These are phyloP conservation scores for Melieria crassipennis DNA, from an alignment of 2,888 invertebrate genomes.

Conservation along the genomic window DNA sequence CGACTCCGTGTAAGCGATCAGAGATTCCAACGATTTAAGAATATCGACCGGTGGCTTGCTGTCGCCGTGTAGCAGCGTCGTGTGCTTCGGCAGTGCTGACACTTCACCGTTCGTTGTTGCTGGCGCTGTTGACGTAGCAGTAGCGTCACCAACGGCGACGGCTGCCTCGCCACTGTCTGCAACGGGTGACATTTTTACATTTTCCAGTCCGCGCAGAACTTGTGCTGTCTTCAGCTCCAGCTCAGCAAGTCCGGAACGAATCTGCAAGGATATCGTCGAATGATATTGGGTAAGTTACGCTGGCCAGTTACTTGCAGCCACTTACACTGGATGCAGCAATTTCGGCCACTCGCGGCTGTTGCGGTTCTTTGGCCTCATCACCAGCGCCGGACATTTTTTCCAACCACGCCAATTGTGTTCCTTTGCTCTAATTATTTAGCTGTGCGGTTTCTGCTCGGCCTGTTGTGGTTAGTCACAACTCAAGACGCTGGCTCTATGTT, in stretches of 20 bases:
- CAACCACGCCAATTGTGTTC: slow-evolving; percentile 50
- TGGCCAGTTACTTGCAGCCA: slow-evolving; percentile 18
- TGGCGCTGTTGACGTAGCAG: slow-evolving; percentile 20
- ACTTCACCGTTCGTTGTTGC: slow-evolving; percentile 10
- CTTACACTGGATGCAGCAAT: slow-evolving; percentile 65
- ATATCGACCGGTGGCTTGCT: slow-evolving; percentile 68
- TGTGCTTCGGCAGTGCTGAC: slow-evolving; percentile 37
- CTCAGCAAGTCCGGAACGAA: slow-evolving; percentile 73
- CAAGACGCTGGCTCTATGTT: slow-evolving; percentile 2
- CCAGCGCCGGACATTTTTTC: slow-evolving; percentile 51
- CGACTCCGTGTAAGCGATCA: slow-evolving; percentile 72
- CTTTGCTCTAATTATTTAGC: slow-evolving; percentile 13
- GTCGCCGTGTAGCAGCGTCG: slow-evolving; percentile 66
- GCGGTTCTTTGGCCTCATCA: slow-evolving; percentile 53
- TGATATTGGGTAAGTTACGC: neutral
- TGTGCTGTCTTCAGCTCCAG: slow-evolving; percentile 79
- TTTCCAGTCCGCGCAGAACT: slow-evolving; percentile 76
- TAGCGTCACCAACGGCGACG: neutral
- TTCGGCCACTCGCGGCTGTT: slow-evolving; percentile 58
- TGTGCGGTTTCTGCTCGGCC: neutral
- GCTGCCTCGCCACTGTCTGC: slow-evolving; percentile 7
- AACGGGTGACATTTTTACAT: slow-evolving; percentile 63
- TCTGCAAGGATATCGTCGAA: slow-evolving; percentile 58
- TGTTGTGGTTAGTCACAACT: neutral
- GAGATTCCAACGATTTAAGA: slow-evolving; percentile 70